phyloP scores from a whole-genome alignment of 2,888 invertebrate species.

The Amorpha juglandis region DNA sequence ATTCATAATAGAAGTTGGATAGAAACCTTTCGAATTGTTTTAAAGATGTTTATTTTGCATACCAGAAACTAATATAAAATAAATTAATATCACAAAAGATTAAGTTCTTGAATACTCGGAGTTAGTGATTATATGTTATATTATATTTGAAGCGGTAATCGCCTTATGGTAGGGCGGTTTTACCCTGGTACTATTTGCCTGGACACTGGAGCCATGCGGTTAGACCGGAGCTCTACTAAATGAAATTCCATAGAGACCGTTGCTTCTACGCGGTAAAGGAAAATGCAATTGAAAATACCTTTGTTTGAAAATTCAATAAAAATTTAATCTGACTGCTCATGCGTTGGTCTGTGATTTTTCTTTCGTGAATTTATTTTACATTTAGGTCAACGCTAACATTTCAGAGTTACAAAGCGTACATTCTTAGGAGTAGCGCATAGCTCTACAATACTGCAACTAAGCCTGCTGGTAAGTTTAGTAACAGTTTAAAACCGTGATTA shows the following conservation, averaged over 20 bases:
- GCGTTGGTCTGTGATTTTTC: constrained; percentile 8
- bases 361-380: constrained; percentile 6
- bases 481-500: too few species aligned
- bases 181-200: constrained; percentile 25
- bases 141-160: neutral
- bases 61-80: too few species aligned
- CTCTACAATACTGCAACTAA: too few species aligned
- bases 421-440: neutral
- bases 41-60: too few species aligned
- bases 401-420: neutral
- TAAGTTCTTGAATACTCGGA: neutral
- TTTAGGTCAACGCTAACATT: neutral
- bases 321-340: constrained; percentile 23
- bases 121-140: neutral
- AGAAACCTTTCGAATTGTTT: too few species aligned
- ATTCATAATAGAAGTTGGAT: too few species aligned
- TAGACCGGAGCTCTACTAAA: constrained; percentile 40
- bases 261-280: constrained; percentile 37
- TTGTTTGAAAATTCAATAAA: constrained; percentile 35
- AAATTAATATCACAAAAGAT: too few species aligned
- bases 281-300: constrained; percentile 47
- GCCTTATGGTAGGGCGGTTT: neutral
- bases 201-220: constrained; percentile 44
- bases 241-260: constrained; percentile 46
- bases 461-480: too few species aligned